Conservation (phyloP, 2,113 vertebrate genomes). For the Cepphus grylle region DNA sequence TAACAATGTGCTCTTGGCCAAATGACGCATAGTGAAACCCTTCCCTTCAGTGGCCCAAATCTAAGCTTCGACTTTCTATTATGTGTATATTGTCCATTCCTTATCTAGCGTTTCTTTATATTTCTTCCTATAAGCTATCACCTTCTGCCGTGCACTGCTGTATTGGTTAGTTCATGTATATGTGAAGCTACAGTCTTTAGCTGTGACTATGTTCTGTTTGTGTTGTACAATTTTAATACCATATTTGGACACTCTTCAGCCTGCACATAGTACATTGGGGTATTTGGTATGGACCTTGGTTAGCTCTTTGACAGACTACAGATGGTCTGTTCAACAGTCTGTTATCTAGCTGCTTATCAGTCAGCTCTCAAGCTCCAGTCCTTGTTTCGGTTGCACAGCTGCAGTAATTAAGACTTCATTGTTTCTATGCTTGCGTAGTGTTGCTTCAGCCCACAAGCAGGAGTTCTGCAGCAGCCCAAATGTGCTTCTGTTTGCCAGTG, state of each 20-base stretch:
- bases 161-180: neutral
- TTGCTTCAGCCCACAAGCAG: neutral
- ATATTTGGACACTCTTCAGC: neutral
- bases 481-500: neutral
- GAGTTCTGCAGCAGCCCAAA: neutral
- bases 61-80: neutral
- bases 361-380: neutral
- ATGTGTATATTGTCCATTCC: neutral
- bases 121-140: neutral
- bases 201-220: neutral
- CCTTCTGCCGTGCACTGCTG: neutral
- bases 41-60: neutral
- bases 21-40: neutral
- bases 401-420: neutral
- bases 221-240: neutral
- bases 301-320: neutral
- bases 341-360: neutral
- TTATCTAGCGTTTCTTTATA: neutral
- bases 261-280: neutral
- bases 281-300: neutral
- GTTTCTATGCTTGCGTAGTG: neutral
- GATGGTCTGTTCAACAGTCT: neutral
- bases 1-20: neutral
- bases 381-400: neutral
- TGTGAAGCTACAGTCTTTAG: neutral